Conservation (phyloP, 2,797 vertebrate genomes). For the Cetoscarus ocellatus region DNA sequence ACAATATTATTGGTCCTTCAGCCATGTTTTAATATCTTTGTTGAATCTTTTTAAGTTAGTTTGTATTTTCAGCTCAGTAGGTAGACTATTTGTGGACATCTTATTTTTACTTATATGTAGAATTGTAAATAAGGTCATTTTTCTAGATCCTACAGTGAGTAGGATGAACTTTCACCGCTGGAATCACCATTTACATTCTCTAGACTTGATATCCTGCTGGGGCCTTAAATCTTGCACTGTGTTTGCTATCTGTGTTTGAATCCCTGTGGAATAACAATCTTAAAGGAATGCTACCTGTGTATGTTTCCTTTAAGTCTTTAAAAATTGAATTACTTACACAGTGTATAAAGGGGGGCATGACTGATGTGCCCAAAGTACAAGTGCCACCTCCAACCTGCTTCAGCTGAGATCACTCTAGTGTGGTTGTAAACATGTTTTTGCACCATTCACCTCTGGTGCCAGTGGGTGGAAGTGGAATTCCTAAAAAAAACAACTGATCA, state of each 20-base stretch:
- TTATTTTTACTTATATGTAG: background rate
- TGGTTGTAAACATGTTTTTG: background rate
- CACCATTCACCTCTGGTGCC: background rate
- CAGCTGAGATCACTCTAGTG: background rate
- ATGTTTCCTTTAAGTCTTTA: conserved; percentile 1
- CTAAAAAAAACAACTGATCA: no score
- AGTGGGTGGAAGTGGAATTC: no score
- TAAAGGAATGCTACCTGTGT: background rate
- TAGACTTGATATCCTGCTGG: background rate
- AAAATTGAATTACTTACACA: background rate
- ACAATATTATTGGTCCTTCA: no score
- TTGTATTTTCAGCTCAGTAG: no score
- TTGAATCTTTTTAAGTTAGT: no score
- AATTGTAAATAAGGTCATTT: background rate
- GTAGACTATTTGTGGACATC: background rate
- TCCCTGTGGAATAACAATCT: conserved; percentile 22
- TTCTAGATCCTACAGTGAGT: background rate
- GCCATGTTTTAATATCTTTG: no score
- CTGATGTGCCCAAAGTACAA: background rate
- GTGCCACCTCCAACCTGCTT: background rate
- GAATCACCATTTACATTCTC: conserved; percentile 8
- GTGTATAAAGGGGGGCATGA: background rate
- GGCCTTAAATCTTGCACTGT: background rate
- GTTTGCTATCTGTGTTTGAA: background rate
- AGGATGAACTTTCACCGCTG: conserved; percentile 18